Conservation (phyloP, 2,888 invertebrate species). For the Harpalus rubripes region DNA sequence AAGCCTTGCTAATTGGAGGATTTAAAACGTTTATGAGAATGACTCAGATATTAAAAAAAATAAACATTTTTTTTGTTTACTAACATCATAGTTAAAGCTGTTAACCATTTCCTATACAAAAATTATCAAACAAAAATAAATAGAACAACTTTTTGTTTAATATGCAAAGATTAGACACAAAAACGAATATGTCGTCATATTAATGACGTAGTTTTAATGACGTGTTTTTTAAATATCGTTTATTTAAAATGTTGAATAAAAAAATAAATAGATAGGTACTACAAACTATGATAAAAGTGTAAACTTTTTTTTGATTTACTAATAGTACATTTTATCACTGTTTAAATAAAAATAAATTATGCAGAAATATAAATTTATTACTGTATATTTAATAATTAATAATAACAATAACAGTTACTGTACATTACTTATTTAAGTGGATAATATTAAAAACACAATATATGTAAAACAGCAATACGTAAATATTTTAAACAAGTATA, state of each 20-base stretch:
- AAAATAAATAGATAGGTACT: too few relatives aligned
- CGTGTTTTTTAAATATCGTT: constrained; percentile 14
- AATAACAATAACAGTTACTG: not conserved
- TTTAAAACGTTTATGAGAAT: not conserved
- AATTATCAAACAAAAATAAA: constrained; percentile 37
- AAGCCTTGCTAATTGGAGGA: not conserved
- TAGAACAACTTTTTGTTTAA: constrained; percentile 24
- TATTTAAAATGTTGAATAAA: not conserved
- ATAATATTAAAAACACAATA: too few relatives aligned
- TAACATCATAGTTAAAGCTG: not conserved
- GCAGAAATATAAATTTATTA: constrained; percentile 15
- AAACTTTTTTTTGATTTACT: constrained; percentile 6
- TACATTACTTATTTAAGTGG: too few relatives aligned
- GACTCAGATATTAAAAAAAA: not conserved
- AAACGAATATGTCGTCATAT: constrained; percentile 20
- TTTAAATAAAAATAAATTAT: constrained; percentile 21
- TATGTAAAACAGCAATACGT: too few relatives aligned
- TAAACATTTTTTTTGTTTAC: not conserved
- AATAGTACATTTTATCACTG: constrained; percentile 35
- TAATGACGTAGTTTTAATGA: constrained; percentile 36
- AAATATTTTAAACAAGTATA: too few relatives aligned
- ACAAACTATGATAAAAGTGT: not conserved
- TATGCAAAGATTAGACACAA: constrained; percentile 8
- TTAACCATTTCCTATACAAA: not conserved
- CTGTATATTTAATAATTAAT: not conserved